Evolutionary conservation across 2,113 vertebrate genomes (phyloP), one percentile per base, ranked within the genome.

Genomic region (Noctilio leporinus): DNA sequence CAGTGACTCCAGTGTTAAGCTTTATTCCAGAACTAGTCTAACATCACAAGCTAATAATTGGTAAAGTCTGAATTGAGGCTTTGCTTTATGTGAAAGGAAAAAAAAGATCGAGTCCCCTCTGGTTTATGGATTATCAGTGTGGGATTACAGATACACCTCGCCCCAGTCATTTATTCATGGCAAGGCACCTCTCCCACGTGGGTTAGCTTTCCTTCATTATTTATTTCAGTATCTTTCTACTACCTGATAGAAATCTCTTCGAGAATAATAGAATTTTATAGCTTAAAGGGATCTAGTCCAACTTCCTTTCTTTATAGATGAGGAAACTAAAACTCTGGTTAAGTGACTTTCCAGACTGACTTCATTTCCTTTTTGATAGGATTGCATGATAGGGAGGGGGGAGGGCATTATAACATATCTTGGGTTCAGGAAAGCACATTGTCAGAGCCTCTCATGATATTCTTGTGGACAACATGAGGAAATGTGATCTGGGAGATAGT

Each of bases 111-210:
- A 88, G 64, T 82, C 16, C 40, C 12, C 88, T 95, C 88, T 97
- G 96, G 91, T 92, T 96, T 96, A 69, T 95, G 95, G 93, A 95
- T 97, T 97, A 96, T 90, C 95, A 96, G 89, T 95, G 67, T 96
- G 95, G 77, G 76, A 55, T 97, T 97, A 73, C 93, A 96, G 59
- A 65, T 33, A 47, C 76, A 33, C 45, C 89, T 96, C 57, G 95
- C 76, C 59, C 73, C 33, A 51, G 59, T 93, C 84, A 59, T 10
- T 85, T 96, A 67, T 92, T 86, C 85, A 35, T 72, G 64, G 78
- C 89, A 94, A 24, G 24, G 91, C 80, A 20, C 82, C 95, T 97
- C 75, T 97, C 89, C 64, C 94, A 93, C 57, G 14, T 93, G 95
- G 89, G 17, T 95, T 95, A 84, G 53, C 81, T 96, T 97, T 96